A percentile compares a stretch with the other conserved stretches of the same genome.
These are phyloP conservation scores for Notodonta dromedarius DNA, from an alignment of 2,888 invertebrate genomes.

Conservation along the genomic window DNA sequence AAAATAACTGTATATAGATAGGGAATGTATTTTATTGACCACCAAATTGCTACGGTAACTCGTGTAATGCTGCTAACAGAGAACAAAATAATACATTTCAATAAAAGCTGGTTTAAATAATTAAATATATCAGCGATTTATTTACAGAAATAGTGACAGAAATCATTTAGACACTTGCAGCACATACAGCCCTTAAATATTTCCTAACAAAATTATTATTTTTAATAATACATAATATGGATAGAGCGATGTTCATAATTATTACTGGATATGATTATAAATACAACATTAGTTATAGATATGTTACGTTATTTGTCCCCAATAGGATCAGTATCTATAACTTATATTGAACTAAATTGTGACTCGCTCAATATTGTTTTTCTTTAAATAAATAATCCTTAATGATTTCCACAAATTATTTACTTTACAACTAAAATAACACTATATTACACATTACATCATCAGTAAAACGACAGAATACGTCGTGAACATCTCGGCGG, in stretches of 20 bases:
- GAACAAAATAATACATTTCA: not conserved
- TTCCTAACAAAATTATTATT: not conserved
- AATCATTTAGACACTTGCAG: not conserved
- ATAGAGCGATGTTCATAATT: too few relatives aligned
- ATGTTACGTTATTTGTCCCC: too few relatives aligned
- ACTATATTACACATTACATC: slow-evolving; percentile 45
- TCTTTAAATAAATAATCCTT: slow-evolving; percentile 47
- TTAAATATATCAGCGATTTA: slow-evolving; percentile 6
- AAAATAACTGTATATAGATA: slow-evolving; percentile 7
- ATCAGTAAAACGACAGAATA: slow-evolving; percentile 17
- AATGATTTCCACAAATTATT: slow-evolving; percentile 45
- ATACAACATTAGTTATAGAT: too few relatives aligned
- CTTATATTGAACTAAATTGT: not conserved
- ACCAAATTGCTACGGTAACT: slow-evolving; percentile 25
- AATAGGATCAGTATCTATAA: too few relatives aligned
- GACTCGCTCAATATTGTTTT: slow-evolving; percentile 10
- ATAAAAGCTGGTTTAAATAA: too few relatives aligned
- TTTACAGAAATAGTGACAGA: slow-evolving; percentile 17
- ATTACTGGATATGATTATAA: too few relatives aligned
- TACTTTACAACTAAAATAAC: slow-evolving; percentile 50
- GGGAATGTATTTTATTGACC: slow-evolving; percentile 48
- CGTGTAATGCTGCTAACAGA: not conserved
- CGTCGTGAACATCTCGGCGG: slow-evolving; percentile 11
- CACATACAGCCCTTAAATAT: not conserved
- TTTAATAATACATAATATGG: too few relatives aligned